A percentile compares a stretch with the other conserved stretches of the same genome.
Evolutionary conservation across 2,888 invertebrate genomes (phyloP).

Genomic region (Sarcophaga variegata): DNA sequence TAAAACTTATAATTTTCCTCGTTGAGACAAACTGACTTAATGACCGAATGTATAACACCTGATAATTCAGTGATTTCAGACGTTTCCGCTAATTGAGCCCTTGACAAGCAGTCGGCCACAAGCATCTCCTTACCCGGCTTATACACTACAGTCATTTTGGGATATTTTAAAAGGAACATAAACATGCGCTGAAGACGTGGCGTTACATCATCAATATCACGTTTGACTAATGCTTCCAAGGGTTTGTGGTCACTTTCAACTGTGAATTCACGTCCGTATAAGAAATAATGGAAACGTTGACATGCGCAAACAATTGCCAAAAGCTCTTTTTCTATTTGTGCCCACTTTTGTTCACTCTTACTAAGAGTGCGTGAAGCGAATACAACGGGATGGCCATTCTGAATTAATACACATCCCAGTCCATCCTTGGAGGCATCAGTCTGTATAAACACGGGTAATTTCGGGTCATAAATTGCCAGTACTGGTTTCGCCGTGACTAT

Average conservation of each 20-base stretch:
- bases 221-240: no score
- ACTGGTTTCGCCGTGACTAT: slow-evolving; percentile 50
- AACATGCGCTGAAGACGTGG: no score
- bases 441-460: no score
- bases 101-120: slow-evolving; percentile 66
- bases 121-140: slow-evolving; percentile 71
- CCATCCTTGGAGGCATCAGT: no score
- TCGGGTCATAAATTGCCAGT: slow-evolving; percentile 59
- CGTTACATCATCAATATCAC: no score
- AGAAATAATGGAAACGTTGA: slow-evolving; percentile 6
- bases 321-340: slow-evolving; percentile 77
- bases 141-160: slow-evolving; percentile 61
- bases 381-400: no score
- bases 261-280: background rate
- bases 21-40: slow-evolving; percentile 50
- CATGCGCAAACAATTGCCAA: slow-evolving; percentile 76
- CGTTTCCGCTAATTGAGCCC: slow-evolving; percentile 60
- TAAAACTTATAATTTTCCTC: slow-evolving; percentile 57
- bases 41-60: slow-evolving; percentile 30
- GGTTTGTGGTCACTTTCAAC: background rate
- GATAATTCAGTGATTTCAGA: slow-evolving; percentile 33
- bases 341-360: no score
- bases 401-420: no score
- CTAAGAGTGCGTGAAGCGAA: no score
- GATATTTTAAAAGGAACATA: no score